Percentiles rank a stretch among this genome's conserved stretches.
These are phyloP conservation scores for Spialia ferax DNA, from an alignment of 2,888 invertebrate species.

Conservation along the genomic window DNA sequence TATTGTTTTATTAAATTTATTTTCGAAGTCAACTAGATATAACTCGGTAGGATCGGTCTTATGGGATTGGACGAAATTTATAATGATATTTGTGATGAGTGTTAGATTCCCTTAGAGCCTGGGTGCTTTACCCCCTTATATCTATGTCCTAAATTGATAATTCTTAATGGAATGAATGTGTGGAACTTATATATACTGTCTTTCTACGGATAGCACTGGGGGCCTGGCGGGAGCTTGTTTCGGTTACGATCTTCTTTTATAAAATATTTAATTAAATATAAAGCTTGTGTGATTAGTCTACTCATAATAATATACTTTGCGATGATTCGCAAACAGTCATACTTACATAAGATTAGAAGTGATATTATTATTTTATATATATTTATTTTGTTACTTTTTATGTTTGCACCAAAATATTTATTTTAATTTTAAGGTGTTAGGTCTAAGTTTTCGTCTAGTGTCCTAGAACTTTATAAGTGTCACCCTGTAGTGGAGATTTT, in stretches of 20 bases:
- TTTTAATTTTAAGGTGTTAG: slow-evolving; percentile 74
- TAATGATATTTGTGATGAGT: slow-evolving; percentile 71
- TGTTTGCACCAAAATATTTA: slow-evolving; percentile 81
- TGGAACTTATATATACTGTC: slow-evolving; percentile 52
- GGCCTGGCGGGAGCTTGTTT: slow-evolving; percentile 56
- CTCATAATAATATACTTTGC: slow-evolving; percentile 59
- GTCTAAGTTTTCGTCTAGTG: slow-evolving; percentile 82
- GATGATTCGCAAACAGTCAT: slow-evolving; percentile 74
- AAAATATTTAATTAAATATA: slow-evolving; percentile 46
- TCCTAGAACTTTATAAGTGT: slow-evolving; percentile 81
- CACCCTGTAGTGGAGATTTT: slow-evolving; percentile 78
- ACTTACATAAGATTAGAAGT: slow-evolving; percentile 62
- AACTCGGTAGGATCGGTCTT: slow-evolving; percentile 17
- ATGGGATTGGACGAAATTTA: slow-evolving; percentile 45
- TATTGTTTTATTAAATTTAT: slow-evolving; percentile 7
- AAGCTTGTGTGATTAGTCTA: slow-evolving; percentile 85
- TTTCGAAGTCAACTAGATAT: slow-evolving; percentile 20
- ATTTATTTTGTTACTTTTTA: slow-evolving; percentile 60
- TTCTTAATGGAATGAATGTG: slow-evolving; percentile 84
- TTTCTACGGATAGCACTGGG: slow-evolving; percentile 44
- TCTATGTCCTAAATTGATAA: slow-evolving; percentile 70
- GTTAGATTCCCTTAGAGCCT: slow-evolving; percentile 71
- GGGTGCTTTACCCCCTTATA: slow-evolving; percentile 67
- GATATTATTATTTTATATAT: slow-evolving; percentile 65
- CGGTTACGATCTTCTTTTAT: slow-evolving; percentile 41